These are phyloP conservation scores for Stenolophus ochropezus DNA, from an alignment of 2,888 invertebrate genomes.

Conservation along the genomic window DNA sequence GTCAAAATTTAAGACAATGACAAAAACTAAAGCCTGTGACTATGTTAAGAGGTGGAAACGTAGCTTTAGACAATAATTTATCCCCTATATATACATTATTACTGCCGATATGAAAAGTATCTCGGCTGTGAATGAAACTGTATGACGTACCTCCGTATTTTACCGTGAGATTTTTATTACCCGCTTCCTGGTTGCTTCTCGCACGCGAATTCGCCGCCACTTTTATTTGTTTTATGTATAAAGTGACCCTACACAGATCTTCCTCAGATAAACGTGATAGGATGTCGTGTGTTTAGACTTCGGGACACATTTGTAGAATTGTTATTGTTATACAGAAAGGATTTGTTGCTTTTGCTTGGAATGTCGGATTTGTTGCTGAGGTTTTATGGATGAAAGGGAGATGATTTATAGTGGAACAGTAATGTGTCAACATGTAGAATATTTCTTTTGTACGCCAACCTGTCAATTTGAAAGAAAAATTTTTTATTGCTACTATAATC, in stretches of 20 bases:
- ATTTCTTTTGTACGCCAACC: background rate
- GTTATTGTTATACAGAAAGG: background rate
- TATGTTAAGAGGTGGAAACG: too few species aligned
- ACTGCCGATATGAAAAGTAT: background rate
- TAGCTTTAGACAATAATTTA: too few species aligned
- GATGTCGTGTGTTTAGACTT: background rate
- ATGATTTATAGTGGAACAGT: background rate
- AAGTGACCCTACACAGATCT: constrained; percentile 19
- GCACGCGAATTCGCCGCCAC: background rate
- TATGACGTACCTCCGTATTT: constrained; percentile 7
- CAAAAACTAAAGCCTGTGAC: too few species aligned
- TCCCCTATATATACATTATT: too few species aligned
- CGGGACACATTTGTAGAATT: background rate
- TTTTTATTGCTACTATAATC: too few species aligned
- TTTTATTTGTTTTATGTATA: constrained; percentile 34
- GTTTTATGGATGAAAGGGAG: background rate
- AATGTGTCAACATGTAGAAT: background rate
- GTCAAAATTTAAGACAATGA: too few species aligned
- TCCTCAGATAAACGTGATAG: constrained; percentile 5
- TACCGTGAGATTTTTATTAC: constrained; percentile 41
- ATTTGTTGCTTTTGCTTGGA: background rate
- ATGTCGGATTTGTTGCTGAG: background rate
- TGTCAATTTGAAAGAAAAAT: background rate
- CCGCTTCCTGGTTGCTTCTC: constrained; percentile 31
- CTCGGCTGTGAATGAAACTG: background rate